A percentile compares a stretch with the other conserved stretches of the same genome.
phyloP scores from a whole-genome alignment of 2,888 invertebrate species.

The Cheilosia urbana region DNA sequence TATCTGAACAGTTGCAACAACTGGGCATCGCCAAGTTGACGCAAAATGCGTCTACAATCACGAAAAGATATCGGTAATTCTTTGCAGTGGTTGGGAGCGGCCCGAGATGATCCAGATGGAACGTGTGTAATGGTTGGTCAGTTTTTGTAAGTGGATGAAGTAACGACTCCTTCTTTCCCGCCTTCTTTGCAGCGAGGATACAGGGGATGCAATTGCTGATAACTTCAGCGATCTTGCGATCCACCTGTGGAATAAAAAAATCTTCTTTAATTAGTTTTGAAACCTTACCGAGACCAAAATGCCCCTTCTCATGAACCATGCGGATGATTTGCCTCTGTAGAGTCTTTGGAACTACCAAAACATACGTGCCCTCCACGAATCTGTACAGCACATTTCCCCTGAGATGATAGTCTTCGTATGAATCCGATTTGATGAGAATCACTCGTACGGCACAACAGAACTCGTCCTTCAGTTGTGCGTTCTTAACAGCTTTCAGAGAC shows the following conservation, averaged over 20 bases:
- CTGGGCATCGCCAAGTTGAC: no score
- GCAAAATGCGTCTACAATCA: no score
- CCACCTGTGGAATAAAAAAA: constrained; percentile 45
- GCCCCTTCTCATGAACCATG: constrained; percentile 41
- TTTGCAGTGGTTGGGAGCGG: no score
- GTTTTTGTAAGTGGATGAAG: constrained; percentile 79
- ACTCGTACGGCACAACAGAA: constrained; percentile 42
- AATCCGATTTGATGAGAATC: constrained; percentile 30
- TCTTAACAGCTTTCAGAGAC: no score
- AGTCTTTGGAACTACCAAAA: constrained; percentile 47
- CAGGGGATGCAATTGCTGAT: constrained; percentile 63
- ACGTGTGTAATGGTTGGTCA: no score
- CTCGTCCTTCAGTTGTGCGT: neutral
- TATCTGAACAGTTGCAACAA: no score
- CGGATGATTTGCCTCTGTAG: constrained; percentile 45
- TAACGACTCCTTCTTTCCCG: constrained; percentile 80
- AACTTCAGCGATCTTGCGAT: constrained; percentile 27
- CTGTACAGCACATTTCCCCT: constrained; percentile 46
- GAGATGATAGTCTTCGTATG: constrained; percentile 52
- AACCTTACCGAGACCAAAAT: constrained; percentile 43
- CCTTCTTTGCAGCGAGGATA: constrained; percentile 56
- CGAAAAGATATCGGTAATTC: no score
- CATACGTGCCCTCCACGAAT: constrained; percentile 48
- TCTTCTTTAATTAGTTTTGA: constrained; percentile 33
- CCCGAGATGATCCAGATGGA: no score